Evolutionary conservation across 2,888 invertebrate species (phyloP), one percentile per base, ranked within the genome.

Genomic region (Stenodera caucasica): DNA sequence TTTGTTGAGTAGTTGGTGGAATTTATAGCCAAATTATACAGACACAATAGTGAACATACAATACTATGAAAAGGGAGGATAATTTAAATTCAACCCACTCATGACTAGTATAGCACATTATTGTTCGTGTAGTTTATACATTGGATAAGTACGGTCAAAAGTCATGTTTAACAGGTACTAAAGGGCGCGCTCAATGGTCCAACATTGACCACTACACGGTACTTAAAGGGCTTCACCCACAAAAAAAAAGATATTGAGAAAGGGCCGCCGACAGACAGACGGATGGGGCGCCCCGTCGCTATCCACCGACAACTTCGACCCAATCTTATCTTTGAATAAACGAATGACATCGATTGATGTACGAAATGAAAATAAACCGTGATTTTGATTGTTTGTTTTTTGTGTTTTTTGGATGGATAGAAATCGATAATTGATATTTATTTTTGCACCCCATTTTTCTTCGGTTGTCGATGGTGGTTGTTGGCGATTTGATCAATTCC

Each of bases 1-100:
- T 64, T 67, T 70, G 72, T 67, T 73, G 74, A 73, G 71, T 70
- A 69, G 69, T 71, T 45, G 60, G 56, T 64, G 59, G 68, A 72
- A 75, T 75, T 75, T 75, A 75, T 72, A 70, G 70, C 49, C 60
- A 65, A 74, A 75, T 75, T 75, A 75, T 75, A 72, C 73, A 66
- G 68, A 63, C 51, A 71, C 72, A 72, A 69, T 70, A 70, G 70
- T 65, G 69, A 67, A 67, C 65, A 66, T 60, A 70, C 67, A 69
- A 67, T 69, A 67, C 45, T 68, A 67, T 66, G 68, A 67, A 23
- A 45, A 45, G 45, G 45, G 23, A 12, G 45, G 68, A 72, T 75
- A 73, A 74, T 75, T 75, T 75, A 74, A 75, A 75, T 75, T 74
- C 74, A 70, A 69, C 68, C 69, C 72, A 68, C 66, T 66, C 71